Percentiles rank a stretch among this genome's conserved stretches.
phyloP scores from a whole-genome alignment of 2,888 invertebrate genomes.

The Melikaiella ostensackeni region DNA sequence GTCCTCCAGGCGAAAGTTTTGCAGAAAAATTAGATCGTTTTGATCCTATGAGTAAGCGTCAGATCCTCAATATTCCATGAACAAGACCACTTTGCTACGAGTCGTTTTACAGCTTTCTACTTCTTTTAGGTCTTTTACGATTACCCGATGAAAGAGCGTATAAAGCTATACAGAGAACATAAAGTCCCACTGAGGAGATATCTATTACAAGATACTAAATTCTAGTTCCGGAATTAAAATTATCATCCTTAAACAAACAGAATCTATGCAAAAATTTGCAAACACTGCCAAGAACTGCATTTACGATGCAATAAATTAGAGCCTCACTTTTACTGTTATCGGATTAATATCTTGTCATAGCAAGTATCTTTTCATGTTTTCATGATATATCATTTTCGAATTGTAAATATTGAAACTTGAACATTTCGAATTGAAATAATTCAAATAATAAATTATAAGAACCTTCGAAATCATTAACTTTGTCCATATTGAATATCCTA shows the following conservation, averaged over 20 bases:
- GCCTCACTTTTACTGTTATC: conserved; percentile 1
- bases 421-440: background rate
- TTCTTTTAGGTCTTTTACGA: background rate
- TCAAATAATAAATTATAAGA: background rate
- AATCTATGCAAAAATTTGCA: background rate
- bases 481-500: no score
- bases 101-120: conserved; percentile 17
- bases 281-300: background rate
- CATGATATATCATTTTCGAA: background rate
- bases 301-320: conserved; percentile 23
- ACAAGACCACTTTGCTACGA: background rate
- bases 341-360: background rate
- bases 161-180: background rate
- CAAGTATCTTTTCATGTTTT: background rate
- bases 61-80: background rate
- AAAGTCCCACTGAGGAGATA: conserved; percentile 1
- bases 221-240: conserved; percentile 18
- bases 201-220: conserved; percentile 1
- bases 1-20: background rate
- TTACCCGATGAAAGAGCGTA: background rate
- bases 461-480: no score
- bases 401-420: no score
- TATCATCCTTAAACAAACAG: background rate
- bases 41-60: background rate
- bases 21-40: background rate